These are phyloP conservation scores for Pantherophis alleghaniensis DNA, from an alignment of 2,797 vertebrate genomes.

Conservation along the genomic window DNA sequence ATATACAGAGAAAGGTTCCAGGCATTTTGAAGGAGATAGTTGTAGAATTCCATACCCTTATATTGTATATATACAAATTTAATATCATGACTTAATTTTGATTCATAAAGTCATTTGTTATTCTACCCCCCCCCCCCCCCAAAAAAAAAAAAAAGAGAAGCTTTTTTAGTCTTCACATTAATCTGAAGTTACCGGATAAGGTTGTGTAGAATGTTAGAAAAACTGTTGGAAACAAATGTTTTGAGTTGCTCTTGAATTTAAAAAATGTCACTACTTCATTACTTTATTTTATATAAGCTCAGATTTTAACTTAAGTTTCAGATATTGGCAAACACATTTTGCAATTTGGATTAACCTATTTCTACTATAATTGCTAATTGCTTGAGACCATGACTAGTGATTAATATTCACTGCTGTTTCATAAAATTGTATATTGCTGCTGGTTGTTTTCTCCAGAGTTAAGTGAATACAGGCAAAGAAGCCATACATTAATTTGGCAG, in stretches of 20 bases:
- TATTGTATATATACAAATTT: not conserved
- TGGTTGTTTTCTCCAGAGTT: not conserved
- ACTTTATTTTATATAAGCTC: not conserved
- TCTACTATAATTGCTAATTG: conserved; percentile 23
- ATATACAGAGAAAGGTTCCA: not conserved
- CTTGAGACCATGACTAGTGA: not conserved
- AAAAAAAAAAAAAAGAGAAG: not conserved
- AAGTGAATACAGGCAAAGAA: not conserved
- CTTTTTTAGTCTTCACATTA: not conserved
- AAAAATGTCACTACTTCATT: conserved; percentile 18
- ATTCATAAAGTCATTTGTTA: not conserved
- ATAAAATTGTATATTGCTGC: not conserved
- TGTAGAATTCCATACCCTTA: not conserved
- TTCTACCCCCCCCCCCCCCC: no score
- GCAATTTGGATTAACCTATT: not conserved
- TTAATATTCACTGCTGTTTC: not conserved
- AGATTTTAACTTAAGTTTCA: conserved; percentile 7
- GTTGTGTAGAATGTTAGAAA: not conserved
- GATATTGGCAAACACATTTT: not conserved
- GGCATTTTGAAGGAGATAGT: not conserved
- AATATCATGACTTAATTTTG: not conserved
- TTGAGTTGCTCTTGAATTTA: not conserved
- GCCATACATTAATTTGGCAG: not conserved
- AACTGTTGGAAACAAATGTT: not conserved
- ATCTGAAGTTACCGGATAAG: not conserved